Evolutionary conservation across 2,888 invertebrate species (phyloP), one percentile per base, ranked within the genome.

Genomic region (Morpho deidamia): DNA sequence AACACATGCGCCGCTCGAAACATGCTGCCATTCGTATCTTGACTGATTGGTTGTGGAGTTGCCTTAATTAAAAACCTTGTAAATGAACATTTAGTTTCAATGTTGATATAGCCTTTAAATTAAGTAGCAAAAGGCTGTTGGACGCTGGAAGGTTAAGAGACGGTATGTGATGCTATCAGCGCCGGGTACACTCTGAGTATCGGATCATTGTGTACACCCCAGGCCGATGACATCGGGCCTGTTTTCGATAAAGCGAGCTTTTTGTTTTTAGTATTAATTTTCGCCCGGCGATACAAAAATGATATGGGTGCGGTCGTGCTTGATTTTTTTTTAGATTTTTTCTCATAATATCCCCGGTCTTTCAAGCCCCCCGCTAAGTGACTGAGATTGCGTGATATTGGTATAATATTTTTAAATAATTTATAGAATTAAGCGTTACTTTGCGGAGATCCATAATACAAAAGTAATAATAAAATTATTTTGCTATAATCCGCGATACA

Each of bases 171-270:
- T 76, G 60, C 62, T 68, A 74, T 72, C 74, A 58, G 58, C 54
- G 60, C 47, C 48, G 53, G 59, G 59, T 60, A 56, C 62, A 54
- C 55, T 45, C 58, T 60, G 59, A 48, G 75, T 81, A 83, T 81
- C 81, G 71, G 77, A 80, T 78, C 81, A 70, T 72, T 65, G 72
- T 56, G 51, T 58, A 48, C 53, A 50, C 43, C 72, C 62, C 62
- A 73, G 82, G 78, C 70, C 83, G 83, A 86, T 85, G 86, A 84
- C 85, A 83, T 77, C 72, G 76, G 71, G 72, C 23, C 68, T 72
- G 74, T 78, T 77, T 83, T 83, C 80, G 83, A 84, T 83, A 83
- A 78, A 77, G 71, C 65, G 65, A 67, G 67, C 68, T 71, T 70
- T 72, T 81, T 74, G 70, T 75, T 77, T 76, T 70, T 62, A 64